phyloP scores from a whole-genome alignment of 1,140 invertebrate species.

The Portunus trituberculatus region DNA sequence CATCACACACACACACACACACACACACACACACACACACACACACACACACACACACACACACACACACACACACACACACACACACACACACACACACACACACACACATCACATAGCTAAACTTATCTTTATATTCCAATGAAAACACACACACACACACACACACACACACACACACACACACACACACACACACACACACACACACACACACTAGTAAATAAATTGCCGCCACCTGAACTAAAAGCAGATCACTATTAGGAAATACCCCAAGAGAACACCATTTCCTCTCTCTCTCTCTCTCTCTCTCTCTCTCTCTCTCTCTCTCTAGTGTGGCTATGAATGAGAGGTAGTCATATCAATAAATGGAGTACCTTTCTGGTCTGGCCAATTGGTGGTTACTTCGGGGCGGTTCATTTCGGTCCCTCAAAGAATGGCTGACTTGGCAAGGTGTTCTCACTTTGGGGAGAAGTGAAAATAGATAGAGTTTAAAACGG shows the following conservation, averaged over 20 bases:
- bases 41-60: constrained; percentile 11
- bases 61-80: background rate
- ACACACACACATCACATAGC: constrained; percentile 9
- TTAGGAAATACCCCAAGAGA: no score
- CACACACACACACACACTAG: background rate
- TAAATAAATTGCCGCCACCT: background rate
- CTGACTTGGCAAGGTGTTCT: no score
- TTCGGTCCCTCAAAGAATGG: no score
- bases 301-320: background rate
- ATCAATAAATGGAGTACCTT: no score
- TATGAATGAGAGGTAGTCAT: no score
- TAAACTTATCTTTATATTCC: no score
- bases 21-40: background rate
- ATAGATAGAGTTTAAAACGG: no score
- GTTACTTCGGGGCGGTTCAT: no score
- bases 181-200: constrained; percentile 20
- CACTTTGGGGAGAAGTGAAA: no score
- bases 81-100: background rate
- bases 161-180: background rate
- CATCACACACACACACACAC: background rate
- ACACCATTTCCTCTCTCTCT: background rate
- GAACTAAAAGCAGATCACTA: background rate
- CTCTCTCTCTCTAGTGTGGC: no score
- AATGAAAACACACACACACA: background rate
- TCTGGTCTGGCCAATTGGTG: no score